Base-by-base conservation (phyloP, 2,888 invertebrate genomes). In the Brachycybe producta region DNA sequence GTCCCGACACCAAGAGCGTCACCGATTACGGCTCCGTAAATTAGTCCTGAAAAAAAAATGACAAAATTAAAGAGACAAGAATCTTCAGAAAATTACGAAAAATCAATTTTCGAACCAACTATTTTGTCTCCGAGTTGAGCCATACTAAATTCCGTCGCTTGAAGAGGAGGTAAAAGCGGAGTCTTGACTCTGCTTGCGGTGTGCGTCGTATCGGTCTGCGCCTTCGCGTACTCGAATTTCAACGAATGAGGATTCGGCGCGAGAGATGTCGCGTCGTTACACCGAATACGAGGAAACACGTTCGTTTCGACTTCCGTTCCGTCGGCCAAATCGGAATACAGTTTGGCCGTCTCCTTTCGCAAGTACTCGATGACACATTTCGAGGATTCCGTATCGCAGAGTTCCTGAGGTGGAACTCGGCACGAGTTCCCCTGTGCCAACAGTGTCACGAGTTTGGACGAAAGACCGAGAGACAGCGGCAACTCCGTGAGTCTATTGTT, bases 11-110 rank as follows among this genome's bases (percentile, higher is more conserved):
- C 66, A 17, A 67, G 54, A 11, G 66, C 65, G 60, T 68, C 68
- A 11, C 67, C 67, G 19, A 67, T 57, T 8, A 65, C 65, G 30
- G 66, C 65, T 26, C 68, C 68, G 57, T 65, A 67, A 21, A 68
- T 53, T 51, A 67, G 52, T 40, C 68, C 47, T 47, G 38, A 47
- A 42, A 13, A 32, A 32, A 32, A 32, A 11, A 24, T 42, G 26
- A 21, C 38, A 4, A 15, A 46, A 40, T 17, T 7, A n/a, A 24
- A 24, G 13, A 13, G 8, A 15, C 39, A 15, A 39, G 8, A 11
- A 39, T 11, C 39, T 11, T 13, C 15, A 15, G 39, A 11, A 11
- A 15, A n/a, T n/a, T n/a, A n/a, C n/a, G 39, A 32, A 32, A 32
- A 32, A 32, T 32, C 32, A n/a, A n/a, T n/a, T n/a, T n/a, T n/a